phyloP scores from a whole-genome alignment of 2,797 vertebrate genomes.

The Chromis chromis region DNA sequence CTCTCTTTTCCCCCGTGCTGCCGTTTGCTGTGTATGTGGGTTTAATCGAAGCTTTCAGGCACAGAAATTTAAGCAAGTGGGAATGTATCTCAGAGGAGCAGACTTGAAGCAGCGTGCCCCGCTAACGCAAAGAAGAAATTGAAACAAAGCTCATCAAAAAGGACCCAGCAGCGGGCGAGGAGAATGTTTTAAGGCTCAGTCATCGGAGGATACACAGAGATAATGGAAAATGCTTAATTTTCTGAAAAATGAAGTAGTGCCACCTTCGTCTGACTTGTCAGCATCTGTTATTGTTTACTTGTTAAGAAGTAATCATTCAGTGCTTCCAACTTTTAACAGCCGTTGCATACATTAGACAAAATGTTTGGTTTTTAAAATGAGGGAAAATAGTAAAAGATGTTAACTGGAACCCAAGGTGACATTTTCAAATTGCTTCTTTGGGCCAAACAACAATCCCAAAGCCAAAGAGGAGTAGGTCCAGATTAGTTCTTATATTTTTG shows the following conservation, averaged over 20 bases:
- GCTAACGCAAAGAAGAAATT: constrained; percentile 40
- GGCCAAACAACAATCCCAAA: background rate
- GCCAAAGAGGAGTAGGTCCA: no score
- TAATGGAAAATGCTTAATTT: background rate
- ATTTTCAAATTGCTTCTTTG: no score
- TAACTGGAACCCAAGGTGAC: background rate
- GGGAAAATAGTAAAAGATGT: no score
- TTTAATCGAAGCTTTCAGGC: constrained; percentile 71
- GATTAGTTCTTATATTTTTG: no score
- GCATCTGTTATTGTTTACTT: constrained; percentile 6
- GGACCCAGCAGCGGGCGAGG: constrained; percentile 4
- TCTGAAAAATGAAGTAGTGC: background rate
- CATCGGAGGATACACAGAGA: background rate
- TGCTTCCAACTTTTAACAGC: background rate
- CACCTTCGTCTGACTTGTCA: background rate
- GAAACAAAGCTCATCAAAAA: constrained; percentile 60
- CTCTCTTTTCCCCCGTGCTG: constrained; percentile 37
- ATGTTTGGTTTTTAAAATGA: background rate
- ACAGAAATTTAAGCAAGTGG: constrained; percentile 57
- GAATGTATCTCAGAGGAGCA: constrained; percentile 59
- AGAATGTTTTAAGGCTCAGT: constrained; percentile 13
- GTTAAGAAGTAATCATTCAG: background rate
- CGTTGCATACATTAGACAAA: background rate
- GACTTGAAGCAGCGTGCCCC: constrained; percentile 26
- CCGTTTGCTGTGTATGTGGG: constrained; percentile 43